Conservation (phyloP, 2,888 invertebrate species). For the Callyntrura sp. region DNA sequence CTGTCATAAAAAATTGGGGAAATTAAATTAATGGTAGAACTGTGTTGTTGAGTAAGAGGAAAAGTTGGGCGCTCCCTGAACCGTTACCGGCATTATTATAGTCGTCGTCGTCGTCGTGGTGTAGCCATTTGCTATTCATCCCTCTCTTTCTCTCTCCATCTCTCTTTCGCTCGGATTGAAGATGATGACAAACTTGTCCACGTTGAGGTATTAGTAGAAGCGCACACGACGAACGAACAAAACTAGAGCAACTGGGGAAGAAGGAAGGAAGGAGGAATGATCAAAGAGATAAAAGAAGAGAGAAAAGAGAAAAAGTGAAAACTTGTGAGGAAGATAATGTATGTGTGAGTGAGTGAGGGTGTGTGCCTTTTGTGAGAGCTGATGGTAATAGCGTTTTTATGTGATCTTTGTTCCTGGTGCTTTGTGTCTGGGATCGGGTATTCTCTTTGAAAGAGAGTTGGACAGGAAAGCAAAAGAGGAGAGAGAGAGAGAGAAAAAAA, state of each 20-base stretch:
- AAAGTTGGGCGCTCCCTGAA: background rate
- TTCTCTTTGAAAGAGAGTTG: too few relatives aligned
- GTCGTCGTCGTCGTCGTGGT: background rate
- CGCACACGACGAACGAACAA: background rate
- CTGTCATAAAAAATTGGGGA: constrained; percentile 13
- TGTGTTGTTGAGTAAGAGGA: background rate
- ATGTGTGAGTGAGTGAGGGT: background rate
- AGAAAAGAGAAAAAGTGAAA: constrained; percentile 22
- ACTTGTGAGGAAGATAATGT: background rate
- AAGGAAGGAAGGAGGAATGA: background rate
- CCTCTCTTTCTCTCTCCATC: too few relatives aligned
- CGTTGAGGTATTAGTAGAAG: too few relatives aligned
- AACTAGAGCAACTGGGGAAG: background rate
- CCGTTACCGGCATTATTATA: background rate
- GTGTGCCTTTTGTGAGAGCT: background rate
- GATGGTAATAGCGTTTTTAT: background rate
- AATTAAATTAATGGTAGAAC: constrained; percentile 44
- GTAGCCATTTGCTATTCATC: background rate
- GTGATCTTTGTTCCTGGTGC: too few relatives aligned
- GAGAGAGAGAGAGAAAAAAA: background rate
- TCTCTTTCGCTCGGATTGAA: too few relatives aligned
- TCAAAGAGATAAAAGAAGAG: constrained; percentile 5
- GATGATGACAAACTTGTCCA: background rate
- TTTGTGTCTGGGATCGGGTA: background rate
- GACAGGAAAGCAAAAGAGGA: background rate